Evolutionary conservation across 2,797 vertebrate genomes (phyloP).

Genomic region (Saxicola maurus): DNA sequence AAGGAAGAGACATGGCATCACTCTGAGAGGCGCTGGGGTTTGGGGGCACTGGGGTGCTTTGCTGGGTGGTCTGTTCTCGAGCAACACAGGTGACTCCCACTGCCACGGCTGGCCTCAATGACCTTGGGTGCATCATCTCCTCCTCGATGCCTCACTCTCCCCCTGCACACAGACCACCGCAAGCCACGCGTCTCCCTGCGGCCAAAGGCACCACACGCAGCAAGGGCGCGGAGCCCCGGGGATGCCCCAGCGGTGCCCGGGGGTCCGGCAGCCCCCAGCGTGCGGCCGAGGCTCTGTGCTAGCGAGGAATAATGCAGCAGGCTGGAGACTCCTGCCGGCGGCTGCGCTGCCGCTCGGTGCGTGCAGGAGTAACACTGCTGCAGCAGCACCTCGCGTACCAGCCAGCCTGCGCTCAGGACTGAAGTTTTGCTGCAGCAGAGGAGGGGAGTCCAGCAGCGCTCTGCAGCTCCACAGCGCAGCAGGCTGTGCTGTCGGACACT

Average conservation of each 20-base stretch:
- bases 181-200: fast-evolving
- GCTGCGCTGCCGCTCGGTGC: neutral
- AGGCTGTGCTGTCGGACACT: neutral
- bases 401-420: neutral
- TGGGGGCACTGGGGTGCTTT: neutral
- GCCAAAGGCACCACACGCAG: neutral
- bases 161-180: neutral
- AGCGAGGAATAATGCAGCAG: conserved; percentile 39
- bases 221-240: neutral
- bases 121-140: conserved; percentile 14
- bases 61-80: neutral
- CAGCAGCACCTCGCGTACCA: conserved; percentile 31
- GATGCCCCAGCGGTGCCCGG: neutral
- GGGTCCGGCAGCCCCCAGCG: neutral
- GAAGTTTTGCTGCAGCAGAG: conserved; percentile 45
- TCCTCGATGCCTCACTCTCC: fast-evolving
- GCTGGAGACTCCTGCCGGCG: conserved; percentile 22
- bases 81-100: neutral
- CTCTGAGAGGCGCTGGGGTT: fast-evolving
- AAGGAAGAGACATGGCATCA: neutral
- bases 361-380: neutral
- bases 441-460: neutral
- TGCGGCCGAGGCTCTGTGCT: neutral
- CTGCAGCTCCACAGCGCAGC: neutral
- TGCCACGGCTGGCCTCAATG: neutral